Conservation (phyloP, 2,113 vertebrate species). For the Oncorhynchus kisutch region DNA sequence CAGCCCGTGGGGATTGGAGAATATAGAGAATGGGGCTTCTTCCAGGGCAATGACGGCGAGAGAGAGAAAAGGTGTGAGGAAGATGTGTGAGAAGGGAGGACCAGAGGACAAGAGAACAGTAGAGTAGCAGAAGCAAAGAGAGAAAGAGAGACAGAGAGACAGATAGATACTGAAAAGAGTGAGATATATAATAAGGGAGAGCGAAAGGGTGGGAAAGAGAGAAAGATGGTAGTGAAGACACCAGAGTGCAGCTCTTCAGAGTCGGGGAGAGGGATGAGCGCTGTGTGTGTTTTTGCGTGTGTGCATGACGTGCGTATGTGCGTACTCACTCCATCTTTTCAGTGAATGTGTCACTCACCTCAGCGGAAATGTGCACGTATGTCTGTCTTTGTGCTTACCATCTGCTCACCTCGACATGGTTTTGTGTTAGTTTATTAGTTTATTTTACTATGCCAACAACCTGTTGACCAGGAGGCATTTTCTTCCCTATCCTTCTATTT, state of each 20-base stretch:
- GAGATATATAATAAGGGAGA: conserved; percentile 42
- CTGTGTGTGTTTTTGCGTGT: conserved; percentile 15
- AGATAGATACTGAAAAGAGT: not conserved
- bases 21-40: conserved; percentile 51
- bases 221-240: conserved; percentile 34
- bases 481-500: conserved; percentile 6
- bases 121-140: not conserved
- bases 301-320: conserved; percentile 8
- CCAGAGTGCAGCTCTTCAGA: conserved; percentile 35
- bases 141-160: not conserved
- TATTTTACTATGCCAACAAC: conserved; percentile 65
- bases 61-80: conserved; percentile 34
- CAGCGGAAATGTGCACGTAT: conserved; percentile 50
- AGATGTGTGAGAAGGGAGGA: conserved; percentile 43
- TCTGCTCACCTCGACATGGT: conserved; percentile 44
- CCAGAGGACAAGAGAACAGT: not conserved
- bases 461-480: conserved; percentile 57
- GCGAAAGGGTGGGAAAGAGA: not conserved
- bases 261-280: conserved; percentile 46
- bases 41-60: conserved; percentile 42
- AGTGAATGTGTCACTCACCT: conserved; percentile 52
- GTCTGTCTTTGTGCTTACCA: conserved; percentile 42
- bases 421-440: conserved; percentile 11
- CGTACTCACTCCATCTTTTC: conserved; percentile 49
- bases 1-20: conserved; percentile 56